Evolutionary conservation across 2,113 vertebrate genomes (phyloP).

Genomic region (Miniopterus natalensis): DNA sequence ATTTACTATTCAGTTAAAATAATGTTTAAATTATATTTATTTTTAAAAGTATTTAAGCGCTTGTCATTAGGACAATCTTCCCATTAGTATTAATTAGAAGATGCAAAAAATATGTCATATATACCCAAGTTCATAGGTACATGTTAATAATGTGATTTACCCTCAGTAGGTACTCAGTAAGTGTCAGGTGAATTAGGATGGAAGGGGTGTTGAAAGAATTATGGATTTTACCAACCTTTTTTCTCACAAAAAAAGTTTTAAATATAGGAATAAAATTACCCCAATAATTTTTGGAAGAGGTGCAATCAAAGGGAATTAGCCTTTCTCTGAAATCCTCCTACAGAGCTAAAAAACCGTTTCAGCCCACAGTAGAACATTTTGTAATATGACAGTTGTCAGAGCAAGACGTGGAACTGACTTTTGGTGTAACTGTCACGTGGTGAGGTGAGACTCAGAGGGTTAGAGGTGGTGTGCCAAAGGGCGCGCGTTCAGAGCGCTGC

Average conservation of each 20-base stretch:
- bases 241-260: not conserved
- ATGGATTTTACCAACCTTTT: not conserved
- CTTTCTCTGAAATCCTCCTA: conserved; percentile 65
- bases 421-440: not conserved
- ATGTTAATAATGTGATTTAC: not conserved
- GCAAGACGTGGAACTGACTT: conserved; percentile 35
- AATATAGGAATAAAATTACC: conserved; percentile 3
- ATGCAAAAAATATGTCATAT: not conserved
- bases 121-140: not conserved
- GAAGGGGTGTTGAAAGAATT: not conserved
- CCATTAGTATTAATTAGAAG: not conserved
- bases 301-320: not conserved
- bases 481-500: too few species aligned
- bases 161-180: not conserved
- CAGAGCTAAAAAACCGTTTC: conserved; percentile 35
- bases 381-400: conserved; percentile 42
- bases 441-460: not conserved
- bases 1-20: conserved; percentile 9
- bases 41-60: not conserved
- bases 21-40: conserved; percentile 24
- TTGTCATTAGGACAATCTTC: not conserved
- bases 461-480: not conserved
- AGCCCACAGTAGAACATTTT: conserved; percentile 44
- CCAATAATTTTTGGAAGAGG: conserved; percentile 24
- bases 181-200: not conserved